phyloP scores from a whole-genome alignment of 2,888 invertebrate species.

The Ligdia adustata region DNA sequence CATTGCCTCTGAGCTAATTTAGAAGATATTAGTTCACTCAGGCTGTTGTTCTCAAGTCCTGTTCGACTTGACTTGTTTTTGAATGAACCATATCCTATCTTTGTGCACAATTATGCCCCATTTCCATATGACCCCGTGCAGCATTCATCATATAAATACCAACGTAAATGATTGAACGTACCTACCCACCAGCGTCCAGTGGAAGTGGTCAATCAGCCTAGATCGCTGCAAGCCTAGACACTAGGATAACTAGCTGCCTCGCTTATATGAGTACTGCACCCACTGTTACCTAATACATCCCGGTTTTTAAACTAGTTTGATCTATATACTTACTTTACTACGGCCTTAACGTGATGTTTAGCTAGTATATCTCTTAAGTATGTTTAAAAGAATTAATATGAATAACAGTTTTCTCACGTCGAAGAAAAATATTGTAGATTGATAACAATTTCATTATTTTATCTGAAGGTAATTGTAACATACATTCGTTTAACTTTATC shows the following conservation, averaged over 20 bases:
- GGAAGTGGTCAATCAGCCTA: conserved; percentile 78
- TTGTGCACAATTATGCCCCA: not conserved
- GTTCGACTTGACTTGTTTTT: too few relatives aligned
- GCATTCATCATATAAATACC: conserved; percentile 7
- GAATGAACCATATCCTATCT: not conserved
- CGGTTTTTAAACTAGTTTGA: conserved; percentile 31
- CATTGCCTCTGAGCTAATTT: too few relatives aligned
- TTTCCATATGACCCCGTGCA: conserved; percentile 12
- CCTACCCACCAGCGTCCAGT: conserved; percentile 53
- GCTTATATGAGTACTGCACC: conserved; percentile 59
- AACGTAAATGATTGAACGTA: conserved; percentile 47
- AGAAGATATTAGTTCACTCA: too few relatives aligned
- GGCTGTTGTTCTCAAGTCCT: too few relatives aligned
- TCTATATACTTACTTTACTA: too few relatives aligned
- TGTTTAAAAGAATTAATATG: too few relatives aligned
- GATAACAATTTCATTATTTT: conserved; percentile 28
- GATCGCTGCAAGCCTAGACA: conserved; percentile 71
- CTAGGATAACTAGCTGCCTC: conserved; percentile 60
- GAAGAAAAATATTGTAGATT: too few relatives aligned
- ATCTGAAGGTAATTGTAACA: conserved; percentile 42
- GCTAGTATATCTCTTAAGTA: too few relatives aligned
- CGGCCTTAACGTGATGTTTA: too few relatives aligned
- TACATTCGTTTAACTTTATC: conserved; percentile 40
- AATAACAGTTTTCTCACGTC: too few relatives aligned
- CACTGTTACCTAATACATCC: conserved; percentile 47